Base-by-base conservation (phyloP, 1,140 invertebrate genomes). In the Hirudo medicinalis region DNA sequence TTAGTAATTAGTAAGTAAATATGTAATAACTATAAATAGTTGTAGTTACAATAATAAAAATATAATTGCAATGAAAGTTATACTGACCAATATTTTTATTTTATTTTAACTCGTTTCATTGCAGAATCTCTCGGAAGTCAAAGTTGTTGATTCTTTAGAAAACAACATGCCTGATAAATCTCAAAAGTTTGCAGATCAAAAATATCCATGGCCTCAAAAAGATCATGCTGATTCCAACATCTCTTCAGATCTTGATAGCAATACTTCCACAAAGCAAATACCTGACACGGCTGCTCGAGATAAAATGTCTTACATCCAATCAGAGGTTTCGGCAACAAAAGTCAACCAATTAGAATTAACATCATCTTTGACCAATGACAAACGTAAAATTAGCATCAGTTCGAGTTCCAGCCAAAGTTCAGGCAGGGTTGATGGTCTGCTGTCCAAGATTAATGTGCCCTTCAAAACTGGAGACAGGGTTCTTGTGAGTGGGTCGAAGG, bases 401-500 rank as follows among this genome's bases (percentile, higher is more conserved):
- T 67, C 73, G 22, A 57, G 67, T 27, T 67, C 60, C 8, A 72
- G 49, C 53, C 71, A 66, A 15, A 54, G 68, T 54, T 27, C 57
- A 32, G 57, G 57, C 11, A 63, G 29, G 57, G 22, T 53, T 27
- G 22, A 43, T 25, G 43, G 27, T 43, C 68, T 25, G 11, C 68
- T 25, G 68, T 43, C 32, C 13, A 29, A 15, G 29, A 22, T 25
- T 17, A 25, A 20, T 15, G n/a, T 55, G 40, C 54, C 73, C 9
- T 80, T 92, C 63, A 88, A 87, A 78, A 78, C 92, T 72, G 93
- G 92, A 54, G 92, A 96, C 76, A 86, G 93, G 67, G 93, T 97
- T 22, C 90, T 96, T 74, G 91, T 96, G 17, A 88, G 87, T 75
- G 89, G 88, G 70, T 89, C 89, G 29, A 96, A 96, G 84, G 87